Evolutionary conservation across 2,888 invertebrate genomes (phyloP), one percentile per base, ranked within the genome.

Genomic region (Spisula solida): DNA sequence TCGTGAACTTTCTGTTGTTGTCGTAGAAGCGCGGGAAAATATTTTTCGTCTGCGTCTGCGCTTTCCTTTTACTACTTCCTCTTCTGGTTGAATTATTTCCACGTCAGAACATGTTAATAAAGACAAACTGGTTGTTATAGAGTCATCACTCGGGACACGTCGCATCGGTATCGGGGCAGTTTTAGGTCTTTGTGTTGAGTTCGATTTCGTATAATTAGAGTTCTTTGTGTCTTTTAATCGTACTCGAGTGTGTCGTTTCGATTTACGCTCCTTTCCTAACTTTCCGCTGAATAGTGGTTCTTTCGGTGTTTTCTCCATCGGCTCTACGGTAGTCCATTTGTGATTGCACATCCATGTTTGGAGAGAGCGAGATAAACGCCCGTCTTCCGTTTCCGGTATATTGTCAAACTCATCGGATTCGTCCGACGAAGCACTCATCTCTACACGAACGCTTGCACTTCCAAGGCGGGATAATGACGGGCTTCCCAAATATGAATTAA

Each of bases 341-440:
- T 95, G 94, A 55, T 93, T 92, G 0, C 93, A 90, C 95, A 94
- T 94, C 95, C 95, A 95, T 29, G 92, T 85, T 51, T 94, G 93
- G 56, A 95, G 86, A 10, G 93, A 90, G 12, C 94, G 81, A 4
- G 94, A 94, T 29, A 95, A 60, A 16, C 94, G 86, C 2, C 93
- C 94, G 84, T 95, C 94, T 34, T 93, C 93, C 5, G 93, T 91
- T 14, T 93, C 92, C 0, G 89, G 78, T 12, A 82, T 41, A 0
- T 55, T 81, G 25, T 88, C 92, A 78, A 88, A 89, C 25, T 89
- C 92, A 66, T 82, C 84, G 0, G 90, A 87, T 29, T 84, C 86
- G 14, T 88, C 92, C n/a, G 88, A 88, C 34, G 60, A 48, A 31
- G 80, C 83, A 51, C 84, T 85, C 90, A 90, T 90, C 6, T 88